phyloP scores from a whole-genome alignment of 2,797 vertebrate species.

The Erpetoichthys calabaricus region DNA sequence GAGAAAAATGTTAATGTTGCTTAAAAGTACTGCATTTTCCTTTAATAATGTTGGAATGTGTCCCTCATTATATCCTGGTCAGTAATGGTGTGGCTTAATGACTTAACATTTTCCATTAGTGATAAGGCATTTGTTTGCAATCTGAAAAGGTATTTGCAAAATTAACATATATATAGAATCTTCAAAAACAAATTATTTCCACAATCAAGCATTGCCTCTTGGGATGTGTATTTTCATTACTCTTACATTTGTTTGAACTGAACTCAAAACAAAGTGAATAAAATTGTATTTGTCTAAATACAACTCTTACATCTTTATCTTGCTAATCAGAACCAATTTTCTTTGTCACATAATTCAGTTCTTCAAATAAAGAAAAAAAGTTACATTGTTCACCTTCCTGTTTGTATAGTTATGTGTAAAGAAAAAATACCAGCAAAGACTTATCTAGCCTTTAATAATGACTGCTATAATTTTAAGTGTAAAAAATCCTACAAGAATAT shows the following conservation, averaged over 20 bases:
- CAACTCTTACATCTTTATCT: background rate
- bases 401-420: no score
- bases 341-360: no score
- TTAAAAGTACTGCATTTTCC: background rate
- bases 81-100: background rate
- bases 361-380: no score
- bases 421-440: no score
- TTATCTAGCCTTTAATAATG: no score
- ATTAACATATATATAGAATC: background rate
- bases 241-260: background rate
- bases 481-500: no score
- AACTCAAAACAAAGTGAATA: background rate
- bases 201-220: background rate
- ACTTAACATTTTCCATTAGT: background rate
- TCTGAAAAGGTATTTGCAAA: background rate
- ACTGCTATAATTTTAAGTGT: no score
- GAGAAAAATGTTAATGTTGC: background rate
- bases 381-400: no score
- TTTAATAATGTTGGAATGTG: background rate
- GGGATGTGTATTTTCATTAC: background rate
- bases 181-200: background rate
- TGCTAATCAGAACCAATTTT: background rate
- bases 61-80: background rate
- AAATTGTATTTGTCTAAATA: background rate
- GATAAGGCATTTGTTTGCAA: background rate